Evolutionary conservation across 1,140 invertebrate species (phyloP), one percentile per base, ranked within the genome.

Genomic region (Scylla paramamosain): DNA sequence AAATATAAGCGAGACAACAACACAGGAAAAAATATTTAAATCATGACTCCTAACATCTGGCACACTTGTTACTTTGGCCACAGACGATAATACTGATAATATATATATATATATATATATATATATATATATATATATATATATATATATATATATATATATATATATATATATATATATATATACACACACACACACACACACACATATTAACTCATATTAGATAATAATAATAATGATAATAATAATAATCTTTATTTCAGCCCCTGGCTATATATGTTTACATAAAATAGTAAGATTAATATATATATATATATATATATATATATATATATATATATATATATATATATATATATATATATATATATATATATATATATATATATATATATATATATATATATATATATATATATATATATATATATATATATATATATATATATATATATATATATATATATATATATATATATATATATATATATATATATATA

Each of bases 241-340:
- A 59, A 52, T 28, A n/a, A n/a, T n/a, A n/a, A n/a, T n/a, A n/a
- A n/a, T n/a, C n/a, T n/a, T n/a, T n/a, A n/a, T n/a, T n/a, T 91
- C 46, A 52, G 59, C 59, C 46, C 32, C 25, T 59, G 28, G 2
- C 25, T 4, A 91, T 91, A 52, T 91, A 59, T 91, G 29, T 52
- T 48, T 91, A 91, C 59, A 91, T 91, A 91, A 52, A 90, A 90
- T 32, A 90, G 39, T 39, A 90, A 39, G 39, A 90, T 46, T 90
- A 39, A 90, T 90, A 90, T 90, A 90, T 90, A 90, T 46, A 90
- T 90, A 90, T 46, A 90, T 90, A 90, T 90, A 90, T 90, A 90
- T 90, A 90, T 90, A 90, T 90, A 90, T 90, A 90, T 90, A 90
- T 90, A 90, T 90, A 90, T 90, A 90, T 90, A 90, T 90, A 90